Base-by-base conservation (phyloP, 2,797 vertebrate genomes). In the Peromyscus eremicus region DNA sequence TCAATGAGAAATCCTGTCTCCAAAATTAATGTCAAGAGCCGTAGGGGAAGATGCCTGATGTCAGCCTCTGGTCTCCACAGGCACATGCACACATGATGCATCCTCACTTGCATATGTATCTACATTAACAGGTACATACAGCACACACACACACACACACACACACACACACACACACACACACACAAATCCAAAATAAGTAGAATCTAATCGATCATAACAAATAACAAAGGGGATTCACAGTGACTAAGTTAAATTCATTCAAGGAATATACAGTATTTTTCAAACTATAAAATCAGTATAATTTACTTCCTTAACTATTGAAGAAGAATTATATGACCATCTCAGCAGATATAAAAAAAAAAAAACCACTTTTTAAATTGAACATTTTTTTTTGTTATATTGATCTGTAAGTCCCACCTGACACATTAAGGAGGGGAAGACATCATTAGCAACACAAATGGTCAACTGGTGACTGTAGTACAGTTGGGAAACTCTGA, bases 201-300 rank as follows among this genome's bases (percentile, higher is more conserved):
- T 40, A 40, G 85, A 73, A 12, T 32, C 25, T 57, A 32, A 73
- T 73, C 81, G 11, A 71, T 76, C 52, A 92, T 7, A 86, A 68
- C 16, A 81, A 64, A 66, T 29, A 17, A 71, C 32, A 86, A 89
- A 64, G 60, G 80, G 6, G 1, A 17, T 49, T 34, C 27, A 73
- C 4, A n/a, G 14, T 77, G 32, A 76, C 12, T 64, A 85, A 52
- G 46, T 40, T 57, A 88, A 25, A 52, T 52, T 86, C 34, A 71
- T 76, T 52, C 60, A 55, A 95, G 21, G 3, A 82, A 81, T 13
- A 4, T 52, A 75, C 16, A 1, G 9, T 68, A 60, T 23, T 25
- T 62, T 87, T 82, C 57, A 40, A 55, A 70, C 37, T 75, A 68
- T n/a, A 73, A 92, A 94, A 94, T 17, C 37, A 95, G 76, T 85